Conservation (phyloP, 2,113 vertebrate species). For the Bubo blakistoni region DNA sequence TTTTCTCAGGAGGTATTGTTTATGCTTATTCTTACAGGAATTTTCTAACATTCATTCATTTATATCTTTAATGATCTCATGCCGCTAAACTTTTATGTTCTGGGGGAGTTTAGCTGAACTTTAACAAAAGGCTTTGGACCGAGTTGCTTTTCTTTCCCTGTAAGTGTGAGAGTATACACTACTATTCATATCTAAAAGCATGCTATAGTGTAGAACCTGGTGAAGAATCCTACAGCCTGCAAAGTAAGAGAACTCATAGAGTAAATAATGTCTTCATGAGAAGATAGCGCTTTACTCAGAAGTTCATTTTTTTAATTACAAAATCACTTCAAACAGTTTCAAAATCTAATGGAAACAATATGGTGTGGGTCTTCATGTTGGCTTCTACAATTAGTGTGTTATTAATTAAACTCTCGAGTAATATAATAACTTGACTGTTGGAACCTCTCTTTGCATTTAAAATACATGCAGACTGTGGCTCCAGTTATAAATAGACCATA, state of each 20-base stretch:
- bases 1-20: neutral
- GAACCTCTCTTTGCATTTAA: constrained; percentile 72
- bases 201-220: neutral
- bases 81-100: neutral
- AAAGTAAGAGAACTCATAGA: neutral
- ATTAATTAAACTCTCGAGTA: constrained; percentile 77
- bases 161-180: neutral
- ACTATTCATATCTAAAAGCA: neutral
- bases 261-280: neutral
- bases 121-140: neutral
- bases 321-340: constrained; percentile 70
- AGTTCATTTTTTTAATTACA: constrained; percentile 56
- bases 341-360: constrained; percentile 73
- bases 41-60: neutral
- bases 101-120: neutral
- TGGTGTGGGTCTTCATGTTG: constrained; percentile 63
- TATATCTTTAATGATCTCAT: neutral
- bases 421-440: constrained; percentile 71
- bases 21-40: neutral
- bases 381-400: constrained; percentile 70
- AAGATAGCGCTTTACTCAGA: constrained; percentile 35
- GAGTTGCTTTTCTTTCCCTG: neutral
- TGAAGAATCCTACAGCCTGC: neutral
- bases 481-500: constrained; percentile 67
- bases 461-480: constrained; percentile 65